Evolutionary conservation across 2,888 invertebrate genomes (phyloP), one percentile per base, ranked within the genome.

Genomic region (Scaptomyza flava): DNA sequence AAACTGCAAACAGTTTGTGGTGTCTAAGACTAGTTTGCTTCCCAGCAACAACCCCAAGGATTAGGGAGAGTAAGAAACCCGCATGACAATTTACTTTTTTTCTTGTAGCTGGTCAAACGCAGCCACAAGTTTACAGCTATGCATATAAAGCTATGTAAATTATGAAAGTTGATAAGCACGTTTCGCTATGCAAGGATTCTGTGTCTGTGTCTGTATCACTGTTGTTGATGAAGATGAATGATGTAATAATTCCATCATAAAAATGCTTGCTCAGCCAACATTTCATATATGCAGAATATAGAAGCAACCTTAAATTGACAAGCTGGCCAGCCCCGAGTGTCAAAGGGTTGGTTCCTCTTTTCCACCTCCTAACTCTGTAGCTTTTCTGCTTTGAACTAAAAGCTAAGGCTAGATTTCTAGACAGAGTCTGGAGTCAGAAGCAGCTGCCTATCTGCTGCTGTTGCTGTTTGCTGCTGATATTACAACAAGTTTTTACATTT

Each of bases 191-290:
- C 60, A 9, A 36, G 43, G 66, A 65, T 63, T 68, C 63, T 63
- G 68, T 50, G 62, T 53, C 62, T 31, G 33, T 27, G 42, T 47
- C 36, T 48, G 31, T 61, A 47, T 54, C 63, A 30, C 31, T 52
- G 63, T 67, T 86, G 84, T 67, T 86, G 84, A 84, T 81, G 87
- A 84, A 84, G 84, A 87, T 87, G 84, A 87, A 85, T 87, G 87
- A 87, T 87, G 84, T 87, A 87, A 85, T 87, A 87, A 87, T 86
- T 84, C 84, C 79, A 70, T 85, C 84, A 85, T 85, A 85, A 85
- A 83, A 80, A 78, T 76, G 86, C 78, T 59, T 69, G 73, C 76
- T 73, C 76, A 68, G 65, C 31, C 61, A 68, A 77, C 76, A 72
- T 69, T 61, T 72, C 70, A 69, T 45, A 33, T 41, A 17, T 17